Percentiles rank a stretch among this genome's conserved stretches.
These are phyloP conservation scores for Tiliacea citrago DNA, from an alignment of 2,888 invertebrate species.

Conservation along the genomic window DNA sequence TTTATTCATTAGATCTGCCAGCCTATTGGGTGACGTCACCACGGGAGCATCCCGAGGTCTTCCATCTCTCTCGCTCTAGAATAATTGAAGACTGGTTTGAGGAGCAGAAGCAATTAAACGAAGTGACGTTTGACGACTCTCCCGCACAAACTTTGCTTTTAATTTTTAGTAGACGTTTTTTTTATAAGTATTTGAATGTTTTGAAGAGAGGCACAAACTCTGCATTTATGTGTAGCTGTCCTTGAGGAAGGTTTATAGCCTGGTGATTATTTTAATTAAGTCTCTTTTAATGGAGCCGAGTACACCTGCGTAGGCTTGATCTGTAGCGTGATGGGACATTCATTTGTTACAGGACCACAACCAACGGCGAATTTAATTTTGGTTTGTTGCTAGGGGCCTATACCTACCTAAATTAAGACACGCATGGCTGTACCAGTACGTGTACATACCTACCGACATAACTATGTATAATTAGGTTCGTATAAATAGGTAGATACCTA, in stretches of 20 bases:
- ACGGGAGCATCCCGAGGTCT: slow-evolving; percentile 72
- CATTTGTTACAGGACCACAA: slow-evolving; percentile 29
- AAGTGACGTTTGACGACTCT: slow-evolving; percentile 60
- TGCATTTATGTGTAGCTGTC: slow-evolving; percentile 19
- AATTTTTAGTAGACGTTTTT: slow-evolving; percentile 43
- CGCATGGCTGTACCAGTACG: slow-evolving; percentile 27
- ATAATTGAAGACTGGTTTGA: slow-evolving; percentile 65
- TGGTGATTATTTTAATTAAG: slow-evolving; percentile 71
- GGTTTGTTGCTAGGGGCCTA: slow-evolving; percentile 22
- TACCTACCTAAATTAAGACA: not conserved
- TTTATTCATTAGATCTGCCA: slow-evolving; percentile 77
- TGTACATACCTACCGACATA: not conserved
- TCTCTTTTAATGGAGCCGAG: slow-evolving; percentile 67
- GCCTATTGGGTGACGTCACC: slow-evolving; percentile 82
- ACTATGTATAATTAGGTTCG: not conserved
- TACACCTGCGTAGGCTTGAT: slow-evolving; percentile 38
- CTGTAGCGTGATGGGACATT: slow-evolving; percentile 20
- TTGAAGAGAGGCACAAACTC: slow-evolving; percentile 15
- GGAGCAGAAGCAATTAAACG: slow-evolving; percentile 64
- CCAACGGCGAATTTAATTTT: slow-evolving; percentile 44
- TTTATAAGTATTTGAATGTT: slow-evolving; percentile 41
- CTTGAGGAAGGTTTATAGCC: slow-evolving; percentile 59
- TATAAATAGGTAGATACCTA: not conserved
- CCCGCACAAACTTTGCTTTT: slow-evolving; percentile 54
- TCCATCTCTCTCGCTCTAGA: slow-evolving; percentile 77